These are phyloP conservation scores for Fabriciana adippe DNA, from an alignment of 2,888 invertebrate species.

Conservation along the genomic window DNA sequence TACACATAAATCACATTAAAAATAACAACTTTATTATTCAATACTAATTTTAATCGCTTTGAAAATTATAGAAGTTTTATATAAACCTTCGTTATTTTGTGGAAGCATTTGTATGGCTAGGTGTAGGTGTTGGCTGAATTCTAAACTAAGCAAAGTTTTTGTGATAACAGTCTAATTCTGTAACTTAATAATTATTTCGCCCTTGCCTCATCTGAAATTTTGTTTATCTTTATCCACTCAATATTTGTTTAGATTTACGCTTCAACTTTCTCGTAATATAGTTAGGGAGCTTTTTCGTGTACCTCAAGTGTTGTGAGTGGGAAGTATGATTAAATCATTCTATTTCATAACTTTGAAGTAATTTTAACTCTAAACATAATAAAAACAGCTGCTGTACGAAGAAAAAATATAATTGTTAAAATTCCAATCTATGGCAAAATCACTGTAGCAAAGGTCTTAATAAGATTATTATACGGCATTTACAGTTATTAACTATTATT, in stretches of 20 bases:
- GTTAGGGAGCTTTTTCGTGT: slow-evolving; percentile 15
- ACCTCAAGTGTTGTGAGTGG: neutral
- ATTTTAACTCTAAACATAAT: slow-evolving; percentile 9
- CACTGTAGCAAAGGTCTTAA: neutral
- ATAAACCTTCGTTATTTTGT: no score
- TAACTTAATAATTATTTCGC: slow-evolving; percentile 3
- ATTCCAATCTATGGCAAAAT: neutral
- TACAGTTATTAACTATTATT: no score
- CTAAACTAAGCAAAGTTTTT: neutral
- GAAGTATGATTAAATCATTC: slow-evolving; percentile 5
- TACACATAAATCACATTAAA: no score
- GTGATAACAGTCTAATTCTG: neutral
- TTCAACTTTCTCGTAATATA: slow-evolving; percentile 8
- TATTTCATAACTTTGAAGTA: slow-evolving; percentile 8
- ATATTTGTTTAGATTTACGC: slow-evolving; percentile 2
- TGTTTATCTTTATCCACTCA: neutral
- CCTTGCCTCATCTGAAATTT: neutral
- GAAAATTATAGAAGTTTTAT: no score
- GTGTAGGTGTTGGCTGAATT: neutral
- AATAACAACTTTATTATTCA: no score
- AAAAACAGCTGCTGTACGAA: no score
- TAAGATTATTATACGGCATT: no score
- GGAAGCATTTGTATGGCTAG: no score
- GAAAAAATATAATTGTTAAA: neutral
- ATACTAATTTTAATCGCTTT: no score